These are phyloP conservation scores for Terrapene triunguis DNA, from an alignment of 2,113 vertebrate species.

Conservation along the genomic window DNA sequence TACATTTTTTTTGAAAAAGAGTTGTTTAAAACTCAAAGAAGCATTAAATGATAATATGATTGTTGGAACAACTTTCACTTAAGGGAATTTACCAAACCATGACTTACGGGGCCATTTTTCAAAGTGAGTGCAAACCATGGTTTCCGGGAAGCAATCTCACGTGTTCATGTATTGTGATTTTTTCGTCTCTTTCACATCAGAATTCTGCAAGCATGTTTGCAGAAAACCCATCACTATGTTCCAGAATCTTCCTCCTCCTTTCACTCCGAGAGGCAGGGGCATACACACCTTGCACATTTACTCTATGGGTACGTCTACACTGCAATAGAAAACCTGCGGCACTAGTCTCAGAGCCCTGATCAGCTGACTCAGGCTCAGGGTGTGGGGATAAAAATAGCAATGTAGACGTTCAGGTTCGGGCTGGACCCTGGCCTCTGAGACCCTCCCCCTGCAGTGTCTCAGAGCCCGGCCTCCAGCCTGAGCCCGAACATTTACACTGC, in stretches of 20 bases:
- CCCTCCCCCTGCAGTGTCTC: not conserved
- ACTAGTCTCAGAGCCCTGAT: not conserved
- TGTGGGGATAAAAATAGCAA: not conserved
- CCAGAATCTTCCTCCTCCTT: not conserved
- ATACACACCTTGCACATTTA: not conserved
- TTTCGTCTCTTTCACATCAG: not conserved
- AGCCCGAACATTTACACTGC: not conserved
- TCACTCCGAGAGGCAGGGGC: not conserved
- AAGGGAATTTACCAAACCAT: not conserved
- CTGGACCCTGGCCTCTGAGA: not conserved
- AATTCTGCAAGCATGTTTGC: not conserved
- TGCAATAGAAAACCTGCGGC: not conserved
- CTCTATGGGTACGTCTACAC: not conserved
- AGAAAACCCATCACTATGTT: not conserved
- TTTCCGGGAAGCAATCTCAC: not conserved
- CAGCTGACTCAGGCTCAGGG: not conserved
- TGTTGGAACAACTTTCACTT: not conserved
- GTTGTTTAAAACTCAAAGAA: slow-evolving; percentile 29
- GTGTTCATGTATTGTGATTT: not conserved
- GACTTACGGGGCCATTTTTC: not conserved
- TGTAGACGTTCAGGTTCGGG: fast-evolving
- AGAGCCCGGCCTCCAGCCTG: not conserved
- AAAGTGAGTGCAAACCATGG: not conserved
- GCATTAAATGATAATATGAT: not conserved
- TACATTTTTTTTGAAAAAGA: not conserved